Conservation (phyloP, 2,888 invertebrate species). For the Drosophila mimetica region DNA sequence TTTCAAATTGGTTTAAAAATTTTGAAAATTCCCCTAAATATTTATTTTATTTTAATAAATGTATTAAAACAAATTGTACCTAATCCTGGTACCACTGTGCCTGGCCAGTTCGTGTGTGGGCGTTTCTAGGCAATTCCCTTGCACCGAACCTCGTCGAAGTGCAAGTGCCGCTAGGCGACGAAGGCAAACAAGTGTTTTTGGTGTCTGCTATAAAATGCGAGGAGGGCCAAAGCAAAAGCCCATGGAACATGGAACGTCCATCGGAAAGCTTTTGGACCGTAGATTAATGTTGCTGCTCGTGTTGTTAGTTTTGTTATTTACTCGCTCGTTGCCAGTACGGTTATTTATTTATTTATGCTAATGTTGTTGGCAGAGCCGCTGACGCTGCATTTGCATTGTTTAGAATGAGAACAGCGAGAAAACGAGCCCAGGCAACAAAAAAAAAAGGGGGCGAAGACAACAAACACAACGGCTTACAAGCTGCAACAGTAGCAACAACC, state of each 20-base stretch:
- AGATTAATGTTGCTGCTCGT: conserved; percentile 59
- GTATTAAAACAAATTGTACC: too few relatives aligned
- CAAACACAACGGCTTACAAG: conserved; percentile 21
- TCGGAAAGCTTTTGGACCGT: conserved; percentile 41
- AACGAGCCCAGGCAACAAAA: conserved; percentile 40
- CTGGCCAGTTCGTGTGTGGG: conserved; percentile 31
- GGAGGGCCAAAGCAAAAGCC: conserved; percentile 51
- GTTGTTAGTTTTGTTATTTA: conserved; percentile 56
- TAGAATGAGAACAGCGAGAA: conserved; percentile 70
- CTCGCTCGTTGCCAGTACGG: conserved; percentile 64
- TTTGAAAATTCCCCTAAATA: too few relatives aligned
- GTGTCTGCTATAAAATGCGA: conserved; percentile 18
- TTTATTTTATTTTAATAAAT: too few relatives aligned
- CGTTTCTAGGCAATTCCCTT: conserved; percentile 40
- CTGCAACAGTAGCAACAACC: conserved; percentile 20
- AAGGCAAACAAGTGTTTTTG: conserved; percentile 48
- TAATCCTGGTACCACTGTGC: conserved; percentile 42
- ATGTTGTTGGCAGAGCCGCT: conserved; percentile 53
- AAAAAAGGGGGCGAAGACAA: conserved; percentile 24
- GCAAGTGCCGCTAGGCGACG: conserved; percentile 48
- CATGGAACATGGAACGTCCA: conserved; percentile 25
- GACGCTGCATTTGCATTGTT: conserved; percentile 68
- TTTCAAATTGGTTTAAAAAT: too few relatives aligned
- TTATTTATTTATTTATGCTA: conserved; percentile 78
- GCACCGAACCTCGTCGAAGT: conserved; percentile 36